Evolutionary conservation across 2,888 invertebrate genomes (phyloP).

Genomic region (Dioctria rufipes): DNA sequence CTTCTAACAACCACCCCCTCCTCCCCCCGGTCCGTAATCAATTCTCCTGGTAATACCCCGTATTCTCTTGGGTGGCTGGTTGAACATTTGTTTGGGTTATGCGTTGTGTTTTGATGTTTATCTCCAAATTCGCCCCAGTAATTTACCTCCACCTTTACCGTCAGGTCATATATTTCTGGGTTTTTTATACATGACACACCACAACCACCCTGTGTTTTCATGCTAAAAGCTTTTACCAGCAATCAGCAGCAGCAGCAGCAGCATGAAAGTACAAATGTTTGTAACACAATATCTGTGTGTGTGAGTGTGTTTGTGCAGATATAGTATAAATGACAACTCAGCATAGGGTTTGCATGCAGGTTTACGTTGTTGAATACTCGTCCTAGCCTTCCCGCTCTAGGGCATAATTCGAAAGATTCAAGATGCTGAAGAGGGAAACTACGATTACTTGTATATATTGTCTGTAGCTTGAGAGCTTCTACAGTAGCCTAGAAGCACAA

Average conservation of each 20-base stretch:
- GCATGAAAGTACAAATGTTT: too few relatives aligned
- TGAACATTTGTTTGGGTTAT: constrained; percentile 39
- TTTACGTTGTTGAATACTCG: too few relatives aligned
- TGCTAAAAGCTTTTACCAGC: constrained; percentile 14
- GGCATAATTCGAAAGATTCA: too few relatives aligned
- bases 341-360: too few relatives aligned
- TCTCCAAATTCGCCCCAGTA: constrained; percentile 17
- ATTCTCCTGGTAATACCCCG: background rate
- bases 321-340: too few relatives aligned
- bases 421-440: too few relatives aligned
- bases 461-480: too few relatives aligned
- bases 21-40: constrained; percentile 8
- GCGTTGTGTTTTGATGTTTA: constrained; percentile 28
- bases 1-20: background rate
- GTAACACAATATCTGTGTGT: too few relatives aligned
- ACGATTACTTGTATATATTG: too few relatives aligned
- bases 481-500: too few relatives aligned
- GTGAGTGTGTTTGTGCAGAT: too few relatives aligned
- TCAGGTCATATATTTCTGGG: constrained; percentile 1
- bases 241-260: background rate
- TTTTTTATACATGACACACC: background rate
- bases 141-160: constrained; percentile 8
- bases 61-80: background rate
- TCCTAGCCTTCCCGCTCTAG: too few relatives aligned
- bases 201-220: background rate